phyloP scores from a whole-genome alignment of 1,140 invertebrate genomes.

The Lutraria rhynchaena region DNA sequence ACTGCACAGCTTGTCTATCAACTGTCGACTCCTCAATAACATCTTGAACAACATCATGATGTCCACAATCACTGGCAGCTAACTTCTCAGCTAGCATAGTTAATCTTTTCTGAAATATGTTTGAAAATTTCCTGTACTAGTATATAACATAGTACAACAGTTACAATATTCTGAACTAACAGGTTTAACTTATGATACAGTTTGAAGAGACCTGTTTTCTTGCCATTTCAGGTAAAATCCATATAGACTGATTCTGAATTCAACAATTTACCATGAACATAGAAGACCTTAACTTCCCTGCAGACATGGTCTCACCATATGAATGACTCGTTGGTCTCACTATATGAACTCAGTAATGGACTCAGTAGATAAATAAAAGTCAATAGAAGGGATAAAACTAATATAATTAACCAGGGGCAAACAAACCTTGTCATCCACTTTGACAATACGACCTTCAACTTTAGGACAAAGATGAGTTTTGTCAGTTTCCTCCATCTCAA shows the following conservation, averaged over 20 bases:
- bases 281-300: background rate
- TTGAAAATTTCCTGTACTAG: too few relatives aligned
- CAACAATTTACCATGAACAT: background rate
- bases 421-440: constrained; percentile 71
- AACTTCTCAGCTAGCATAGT: constrained; percentile 23
- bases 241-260: too few relatives aligned
- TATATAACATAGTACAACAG: too few relatives aligned
- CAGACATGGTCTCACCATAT: background rate
- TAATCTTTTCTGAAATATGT: constrained; percentile 15
- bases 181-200: too few relatives aligned
- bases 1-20: too few relatives aligned
- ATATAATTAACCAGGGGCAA: background rate
- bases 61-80: too few relatives aligned
- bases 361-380: background rate
- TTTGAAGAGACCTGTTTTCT: too few relatives aligned
- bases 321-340: background rate
- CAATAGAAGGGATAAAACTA: background rate
- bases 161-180: too few relatives aligned
- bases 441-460: constrained; percentile 73
- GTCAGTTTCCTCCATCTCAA: constrained; percentile 71
- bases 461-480: constrained; percentile 67
- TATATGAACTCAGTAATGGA: background rate
- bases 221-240: too few relatives aligned
- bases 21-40: too few relatives aligned
- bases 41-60: too few relatives aligned